Evolutionary conservation across 2,888 invertebrate genomes (phyloP), one percentile per base, ranked within the genome.

Genomic region (Pollenia amentaria): DNA sequence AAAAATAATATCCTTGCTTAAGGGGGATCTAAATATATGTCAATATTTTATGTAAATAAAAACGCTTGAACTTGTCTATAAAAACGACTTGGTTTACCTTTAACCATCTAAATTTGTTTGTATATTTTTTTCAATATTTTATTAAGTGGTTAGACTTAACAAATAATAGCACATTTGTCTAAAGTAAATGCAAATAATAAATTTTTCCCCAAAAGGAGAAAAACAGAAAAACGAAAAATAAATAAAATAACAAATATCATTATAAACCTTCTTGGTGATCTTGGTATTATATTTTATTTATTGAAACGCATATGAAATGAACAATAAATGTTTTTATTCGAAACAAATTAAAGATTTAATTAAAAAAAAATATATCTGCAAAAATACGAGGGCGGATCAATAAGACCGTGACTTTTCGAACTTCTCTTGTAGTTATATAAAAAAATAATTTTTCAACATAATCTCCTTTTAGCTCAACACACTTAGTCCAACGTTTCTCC

Each of bases 81-180:
- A 16, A 65, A 65, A 29, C 55, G 0, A 44, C 29, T 44, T 8
- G 64, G 29, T 53, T 65, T 44, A 65, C 55, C 55, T 65, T 29
- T 16, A 65, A 44, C 65, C 65, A 55, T 12, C 12, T 10, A 42
- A 55, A 65, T 16, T 40, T 29, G 4, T 42, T 53, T 42, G 18
- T 38, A 14, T 9, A 51, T 42, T 64, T n/a, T 60, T 6, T 60
- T 60, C 9, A 10, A 18, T 38, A 18, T 51, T 67, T 69, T 69
- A 75, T 79, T 69, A 79, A 62, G 60, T 79, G 75, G 73, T 84
- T 79, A 75, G 79, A 51, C 70, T 79, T 69, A 75, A 65, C 64
- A 72, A 55, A 80, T 80, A 70, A 65, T 57, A 85, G 29, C 70
- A 57, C 64, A 81, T 85, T 85, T 85, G 64, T 77, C 72, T 76